phyloP scores from a whole-genome alignment of 1,140 invertebrate genomes.

The Dreissena polymorpha region DNA sequence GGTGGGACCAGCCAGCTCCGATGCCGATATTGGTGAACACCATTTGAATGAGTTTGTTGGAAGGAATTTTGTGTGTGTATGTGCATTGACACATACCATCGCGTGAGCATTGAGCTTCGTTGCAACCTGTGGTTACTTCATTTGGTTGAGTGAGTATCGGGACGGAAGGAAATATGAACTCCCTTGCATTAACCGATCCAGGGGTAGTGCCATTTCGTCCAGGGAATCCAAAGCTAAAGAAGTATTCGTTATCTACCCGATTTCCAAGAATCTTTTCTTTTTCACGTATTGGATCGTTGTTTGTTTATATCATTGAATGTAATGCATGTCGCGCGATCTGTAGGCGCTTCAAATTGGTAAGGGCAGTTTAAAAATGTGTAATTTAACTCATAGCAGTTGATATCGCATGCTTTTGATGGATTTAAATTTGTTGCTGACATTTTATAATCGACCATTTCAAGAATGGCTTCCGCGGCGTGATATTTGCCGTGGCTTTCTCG shows the following conservation, averaged over 20 bases:
- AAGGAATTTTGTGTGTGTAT: too few relatives aligned
- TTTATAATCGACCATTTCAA: too few relatives aligned
- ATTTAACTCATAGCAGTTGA: not conserved
- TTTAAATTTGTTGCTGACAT: not conserved
- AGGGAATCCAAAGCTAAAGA: slow-evolving; percentile 53
- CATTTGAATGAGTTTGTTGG: slow-evolving; percentile 18
- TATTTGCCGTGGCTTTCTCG: too few relatives aligned
- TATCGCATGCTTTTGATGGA: not conserved
- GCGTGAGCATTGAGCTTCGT: too few relatives aligned
- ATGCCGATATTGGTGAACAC: slow-evolving; percentile 27
- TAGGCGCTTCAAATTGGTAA: not conserved
- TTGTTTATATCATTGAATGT: slow-evolving; percentile 11
- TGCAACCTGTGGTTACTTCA: too few relatives aligned
- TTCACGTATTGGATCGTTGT: slow-evolving; percentile 14
- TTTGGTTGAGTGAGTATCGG: too few relatives aligned
- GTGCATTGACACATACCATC: too few relatives aligned
- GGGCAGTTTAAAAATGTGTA: slow-evolving; percentile 39
- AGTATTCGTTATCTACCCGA: slow-evolving; percentile 13
- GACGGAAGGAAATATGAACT: too few relatives aligned
- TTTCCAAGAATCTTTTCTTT: not conserved
- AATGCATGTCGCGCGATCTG: not conserved
- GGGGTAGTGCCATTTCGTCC: slow-evolving; percentile 22
- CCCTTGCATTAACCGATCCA: too few relatives aligned
- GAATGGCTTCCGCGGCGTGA: too few relatives aligned
- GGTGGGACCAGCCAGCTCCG: slow-evolving; percentile 45